Evolutionary conservation across 2,888 invertebrate genomes (phyloP).

Genomic region (Philopedon plagiatum): DNA sequence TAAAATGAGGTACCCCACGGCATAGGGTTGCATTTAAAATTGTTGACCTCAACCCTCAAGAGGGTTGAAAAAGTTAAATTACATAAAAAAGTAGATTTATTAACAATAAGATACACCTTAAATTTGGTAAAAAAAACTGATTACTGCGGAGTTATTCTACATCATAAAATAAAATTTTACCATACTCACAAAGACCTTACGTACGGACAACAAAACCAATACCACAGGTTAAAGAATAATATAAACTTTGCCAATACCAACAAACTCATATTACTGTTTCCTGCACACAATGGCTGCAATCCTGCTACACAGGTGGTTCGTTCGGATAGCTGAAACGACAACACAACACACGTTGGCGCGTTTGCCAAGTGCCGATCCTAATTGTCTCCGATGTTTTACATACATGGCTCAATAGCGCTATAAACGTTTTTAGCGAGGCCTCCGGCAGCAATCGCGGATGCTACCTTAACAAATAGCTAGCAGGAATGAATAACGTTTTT

Average conservation of each 20-base stretch:
- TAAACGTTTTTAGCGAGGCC: slow-evolving; percentile 28
- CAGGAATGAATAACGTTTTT: slow-evolving; percentile 10
- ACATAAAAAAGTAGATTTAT: too few species aligned
- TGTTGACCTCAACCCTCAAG: too few species aligned
- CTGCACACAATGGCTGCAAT: slow-evolving; percentile 26
- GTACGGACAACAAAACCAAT: neutral
- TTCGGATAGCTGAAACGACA: slow-evolving; percentile 22
- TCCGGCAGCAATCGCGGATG: slow-evolving; percentile 23
- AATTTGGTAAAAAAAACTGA: too few species aligned
- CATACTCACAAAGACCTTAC: neutral
- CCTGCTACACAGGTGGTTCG: slow-evolving; percentile 40
- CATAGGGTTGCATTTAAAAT: too few species aligned
- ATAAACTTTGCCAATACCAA: too few species aligned
- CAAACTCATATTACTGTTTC: slow-evolving; percentile 10
- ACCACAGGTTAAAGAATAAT: too few species aligned
- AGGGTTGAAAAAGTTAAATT: too few species aligned
- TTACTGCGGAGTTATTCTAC: too few species aligned
- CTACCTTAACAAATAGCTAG: slow-evolving; percentile 37
- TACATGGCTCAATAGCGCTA: slow-evolving; percentile 39
- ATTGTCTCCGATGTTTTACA: slow-evolving; percentile 43
- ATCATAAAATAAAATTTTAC: too few species aligned
- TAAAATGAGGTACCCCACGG: too few species aligned
- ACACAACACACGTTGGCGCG: slow-evolving; percentile 29
- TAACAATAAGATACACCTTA: too few species aligned
- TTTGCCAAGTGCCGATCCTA: slow-evolving; percentile 40